Base-by-base conservation (phyloP, 2,888 invertebrate species). In the Drosophila nr. perissopoda region DNA sequence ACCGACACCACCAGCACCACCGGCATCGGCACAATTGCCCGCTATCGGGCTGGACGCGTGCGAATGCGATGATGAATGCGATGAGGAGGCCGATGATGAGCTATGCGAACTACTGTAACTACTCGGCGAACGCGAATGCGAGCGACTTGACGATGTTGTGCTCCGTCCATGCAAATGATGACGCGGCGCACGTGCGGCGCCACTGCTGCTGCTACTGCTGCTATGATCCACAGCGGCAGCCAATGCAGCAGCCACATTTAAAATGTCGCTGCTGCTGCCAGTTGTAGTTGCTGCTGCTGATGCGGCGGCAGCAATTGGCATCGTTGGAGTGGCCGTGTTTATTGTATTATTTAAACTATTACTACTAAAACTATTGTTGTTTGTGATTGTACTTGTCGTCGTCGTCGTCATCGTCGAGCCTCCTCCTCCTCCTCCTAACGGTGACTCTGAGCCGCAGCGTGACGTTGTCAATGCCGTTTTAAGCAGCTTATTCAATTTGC, bases 101-200 rank as follows among this genome's bases (percentile, higher is more conserved):
- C 93, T 93, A 70, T 93, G 93, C 76, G 93, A 93, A 67, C 93
- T 93, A 89, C 93, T 93, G 78, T 93, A 93, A 80, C 93, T 93
- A 88, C 93, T 93, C 72, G 93, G 93, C 70, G 93, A 93, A 58
- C 94, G 93, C 62, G 94, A 94, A 90, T 94, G 94, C 75, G 94
- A 94, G 86, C 94, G 92, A 89, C 94, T 94, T 74, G 94, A 94
- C 71, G 94, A 94, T 66, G 94, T 93, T 82, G 94, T 94, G 88
- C 93, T 93, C 40, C 92, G 91, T 51, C 94, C 94, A 71, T 92
- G 92, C 69, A 89, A 75, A 80, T 90, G 82, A 76, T 88, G 87
- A 53, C 88, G 89, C 49, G 77, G 79, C 34, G 79, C 81, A 58
- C 86, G 82, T 16, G 16, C 25, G 25, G 46, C 46, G 46, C 46